Base-by-base conservation (phyloP, 2,113 vertebrate species). In the Suricata suricatta region DNA sequence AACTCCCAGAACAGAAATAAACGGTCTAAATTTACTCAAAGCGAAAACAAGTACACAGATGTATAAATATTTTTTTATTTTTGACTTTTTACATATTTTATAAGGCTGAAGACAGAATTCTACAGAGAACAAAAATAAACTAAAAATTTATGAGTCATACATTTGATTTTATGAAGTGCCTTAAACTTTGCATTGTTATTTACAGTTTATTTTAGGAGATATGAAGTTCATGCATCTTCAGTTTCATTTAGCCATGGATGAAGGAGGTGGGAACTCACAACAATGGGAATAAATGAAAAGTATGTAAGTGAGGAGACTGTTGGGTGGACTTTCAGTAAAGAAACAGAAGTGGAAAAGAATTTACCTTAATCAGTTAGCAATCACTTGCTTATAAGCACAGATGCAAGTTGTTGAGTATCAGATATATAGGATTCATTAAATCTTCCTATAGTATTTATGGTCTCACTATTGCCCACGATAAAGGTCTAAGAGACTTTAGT, bases 1-100 rank as follows among this genome's bases (percentile, higher is more conserved):
- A 97, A 72, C 27, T 89, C 33, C 23, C 17, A 95, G 44, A 31
- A 50, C 17, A 95, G 44, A 98, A 96, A 97, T 31, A 93, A 88
- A 89, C 17, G 38, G 81, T 72, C n/a, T 86, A 95, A 93, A 87
- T 97, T 87, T 96, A 79, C 54, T 69, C 35, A 91, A 82, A 95
- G 47, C 72, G 19, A 81, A 95, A 97, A 97, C 16, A 87, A 97
- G 71, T 82, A 33, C n/a, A 80, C 13, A 90, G 47, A 90, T 88
- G 88, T 38, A 31, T 31, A 90, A 90, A n/a, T n/a, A 41, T 41
- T 74, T 33, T 81, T 95, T 97, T 76, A 92, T 74, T 94, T 96
- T 77, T 81, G 31, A 81, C n/a, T 44, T 95, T 93, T 69, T 82
- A 90, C 17, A 89, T 93, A 54, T 74, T 95, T 95, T 79, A 93